Evolutionary conservation across 1,140 invertebrate genomes (phyloP).

Genomic region (Antheraea mylitta): DNA sequence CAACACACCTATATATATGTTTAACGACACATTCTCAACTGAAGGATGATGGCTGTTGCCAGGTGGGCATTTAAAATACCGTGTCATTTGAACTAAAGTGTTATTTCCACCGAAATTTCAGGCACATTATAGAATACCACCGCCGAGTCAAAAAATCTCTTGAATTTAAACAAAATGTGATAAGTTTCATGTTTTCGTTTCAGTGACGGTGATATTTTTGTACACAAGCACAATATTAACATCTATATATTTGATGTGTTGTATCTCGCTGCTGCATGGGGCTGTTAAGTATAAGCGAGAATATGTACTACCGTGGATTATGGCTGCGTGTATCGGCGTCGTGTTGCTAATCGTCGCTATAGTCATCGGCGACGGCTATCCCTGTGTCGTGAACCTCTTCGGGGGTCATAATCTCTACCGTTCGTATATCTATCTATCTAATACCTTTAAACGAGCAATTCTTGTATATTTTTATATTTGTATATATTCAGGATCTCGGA

Average conservation of each 20-base stretch:
- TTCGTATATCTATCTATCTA: conserved; percentile 35
- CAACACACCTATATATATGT: no score
- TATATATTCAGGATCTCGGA: no score
- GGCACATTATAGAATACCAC: no score
- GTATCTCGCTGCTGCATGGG: conserved; percentile 64
- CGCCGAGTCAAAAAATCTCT: no score
- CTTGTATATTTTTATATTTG: no score
- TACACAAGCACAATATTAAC: conserved; percentile 68
- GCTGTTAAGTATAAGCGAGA: conserved; percentile 64
- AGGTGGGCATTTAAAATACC: no score
- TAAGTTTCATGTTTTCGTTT: conserved; percentile 22
- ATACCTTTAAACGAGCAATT: no score
- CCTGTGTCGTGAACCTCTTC: conserved; percentile 56
- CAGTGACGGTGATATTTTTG: conserved; percentile 66
- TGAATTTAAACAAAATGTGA: no score
- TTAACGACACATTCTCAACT: no score
- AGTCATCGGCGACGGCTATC: conserved; percentile 55
- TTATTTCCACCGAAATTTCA: no score
- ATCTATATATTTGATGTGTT: conserved; percentile 67
- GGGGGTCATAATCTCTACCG: conserved; percentile 64
- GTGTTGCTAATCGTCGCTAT: conserved; percentile 53
- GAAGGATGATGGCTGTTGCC: no score
- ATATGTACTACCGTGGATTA: conserved; percentile 67
- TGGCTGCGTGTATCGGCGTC: conserved; percentile 56
- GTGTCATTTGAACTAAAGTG: no score